Base-by-base conservation (phyloP, 2,113 vertebrate genomes). In the Epinephelus moara region DNA sequence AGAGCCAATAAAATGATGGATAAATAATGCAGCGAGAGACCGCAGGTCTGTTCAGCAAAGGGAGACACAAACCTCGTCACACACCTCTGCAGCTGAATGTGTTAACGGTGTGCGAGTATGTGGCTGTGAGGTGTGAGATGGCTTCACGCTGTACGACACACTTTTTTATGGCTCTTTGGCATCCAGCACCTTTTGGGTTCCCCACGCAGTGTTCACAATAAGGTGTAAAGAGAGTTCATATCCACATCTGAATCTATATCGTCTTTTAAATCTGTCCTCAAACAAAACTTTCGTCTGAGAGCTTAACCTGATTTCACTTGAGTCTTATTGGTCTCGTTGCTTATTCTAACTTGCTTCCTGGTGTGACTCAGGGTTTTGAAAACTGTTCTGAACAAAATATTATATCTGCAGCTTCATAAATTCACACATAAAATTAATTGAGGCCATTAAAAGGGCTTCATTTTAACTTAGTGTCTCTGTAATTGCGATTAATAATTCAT, bases 91-190 rank as follows among this genome's bases (percentile, higher is more conserved):
- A 10, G 62, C 59, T 55, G 49, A 76, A 88, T 73, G 85, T 88
- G 88, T 84, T 45, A 78, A 74, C 37, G 3, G 57, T 33, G 64
- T 75, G 80, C 81, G 73, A 40, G 84, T 80, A 87, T 94, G 87
- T 89, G 25, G 57, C 83, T 47, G 67, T 25, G 79, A 89, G 82
- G 82, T 89, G 89, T 84, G 88, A 94, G 56, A 64, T 66, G 78
- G 68, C 74, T 40, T 70, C 71, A 10, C 9, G 30, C 70, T 75
- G 18, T 85, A 77, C 42, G 49, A 91, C 75, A 72, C 63, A 79
- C 55, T 87, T 79, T 72, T 82, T 88, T 80, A 83, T 49, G 68
- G 64, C 40, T 72, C 45, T 57, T 56, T 70, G 57, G 70, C 37
- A 69, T 66, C 61, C 45, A 45, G 52, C 77, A 42, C 62, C 59